These are phyloP conservation scores for Onychomys arenicola DNA, from an alignment of 2,797 vertebrate species.

Conservation along the genomic window DNA sequence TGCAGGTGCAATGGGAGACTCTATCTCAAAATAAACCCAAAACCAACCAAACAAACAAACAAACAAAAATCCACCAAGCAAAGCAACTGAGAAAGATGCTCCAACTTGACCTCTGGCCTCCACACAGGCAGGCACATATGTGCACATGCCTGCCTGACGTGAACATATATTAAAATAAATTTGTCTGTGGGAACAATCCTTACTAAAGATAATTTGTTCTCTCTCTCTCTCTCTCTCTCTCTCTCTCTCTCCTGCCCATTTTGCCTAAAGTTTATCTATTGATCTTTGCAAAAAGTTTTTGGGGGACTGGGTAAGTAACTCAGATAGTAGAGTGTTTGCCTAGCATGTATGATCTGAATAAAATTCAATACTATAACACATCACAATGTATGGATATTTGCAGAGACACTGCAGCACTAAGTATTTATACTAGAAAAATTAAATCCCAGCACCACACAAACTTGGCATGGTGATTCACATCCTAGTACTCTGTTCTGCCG, in stretches of 20 bases:
- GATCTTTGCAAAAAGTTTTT: not conserved
- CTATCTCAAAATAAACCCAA: not conserved
- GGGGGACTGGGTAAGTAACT: not conserved
- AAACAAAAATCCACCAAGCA: not conserved
- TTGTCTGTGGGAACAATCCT: not conserved
- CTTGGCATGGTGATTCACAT: not conserved
- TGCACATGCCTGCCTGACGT: too few relatives aligned
- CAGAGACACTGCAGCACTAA: not conserved
- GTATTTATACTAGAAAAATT: not conserved
- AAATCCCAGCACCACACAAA: not conserved
- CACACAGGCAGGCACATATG: not conserved
- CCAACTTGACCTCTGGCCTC: not conserved
- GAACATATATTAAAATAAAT: not conserved
- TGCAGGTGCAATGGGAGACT: not conserved
- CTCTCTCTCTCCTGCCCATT: too few relatives aligned
- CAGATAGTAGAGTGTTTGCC: not conserved
- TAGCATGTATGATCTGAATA: not conserved
- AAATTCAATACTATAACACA: not conserved
- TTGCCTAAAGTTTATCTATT: not conserved
- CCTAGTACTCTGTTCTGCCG: not conserved
- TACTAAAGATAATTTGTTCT: not conserved
- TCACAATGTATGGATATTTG: not conserved
- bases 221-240: too few relatives aligned
- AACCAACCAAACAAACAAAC: not conserved
- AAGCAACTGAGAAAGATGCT: not conserved